These are phyloP conservation scores for Sternotherus odoratus DNA, from an alignment of 2,797 vertebrate genomes.

Conservation along the genomic window DNA sequence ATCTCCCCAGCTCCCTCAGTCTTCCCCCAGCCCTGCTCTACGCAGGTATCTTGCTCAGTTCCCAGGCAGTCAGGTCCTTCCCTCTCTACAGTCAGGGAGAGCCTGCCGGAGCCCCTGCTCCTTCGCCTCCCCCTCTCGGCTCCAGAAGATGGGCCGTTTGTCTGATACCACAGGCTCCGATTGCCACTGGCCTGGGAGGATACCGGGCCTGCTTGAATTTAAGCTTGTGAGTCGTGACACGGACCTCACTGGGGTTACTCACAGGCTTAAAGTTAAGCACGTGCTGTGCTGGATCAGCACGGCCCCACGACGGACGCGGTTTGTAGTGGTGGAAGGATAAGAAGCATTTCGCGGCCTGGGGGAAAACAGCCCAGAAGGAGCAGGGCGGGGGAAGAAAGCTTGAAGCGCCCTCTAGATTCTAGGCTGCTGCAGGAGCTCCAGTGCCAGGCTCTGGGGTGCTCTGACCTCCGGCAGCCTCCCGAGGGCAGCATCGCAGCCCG, in stretches of 20 bases:
- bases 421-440: background rate
- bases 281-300: background rate
- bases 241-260: background rate
- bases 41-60: no score
- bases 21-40: no score
- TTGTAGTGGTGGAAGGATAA: background rate
- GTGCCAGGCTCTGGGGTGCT: background rate
- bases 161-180: background rate
- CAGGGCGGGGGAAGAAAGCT: no score
- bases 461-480: background rate
- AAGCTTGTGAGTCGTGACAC: background rate
- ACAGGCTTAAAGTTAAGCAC: background rate
- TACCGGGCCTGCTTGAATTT: background rate
- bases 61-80: no score
- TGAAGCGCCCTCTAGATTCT: background rate
- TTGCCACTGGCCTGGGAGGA: background rate
- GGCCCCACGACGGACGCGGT: rapidly evolving
- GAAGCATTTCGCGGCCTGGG: background rate
- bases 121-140: background rate
- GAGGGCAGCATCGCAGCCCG: background rate
- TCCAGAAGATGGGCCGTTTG: background rate
- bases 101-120: background rate
- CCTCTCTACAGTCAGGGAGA: no score
- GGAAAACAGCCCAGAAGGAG: background rate
- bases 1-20: no score